Conservation (phyloP, 1,140 invertebrate species). For the Sycophaga agraensis region DNA sequence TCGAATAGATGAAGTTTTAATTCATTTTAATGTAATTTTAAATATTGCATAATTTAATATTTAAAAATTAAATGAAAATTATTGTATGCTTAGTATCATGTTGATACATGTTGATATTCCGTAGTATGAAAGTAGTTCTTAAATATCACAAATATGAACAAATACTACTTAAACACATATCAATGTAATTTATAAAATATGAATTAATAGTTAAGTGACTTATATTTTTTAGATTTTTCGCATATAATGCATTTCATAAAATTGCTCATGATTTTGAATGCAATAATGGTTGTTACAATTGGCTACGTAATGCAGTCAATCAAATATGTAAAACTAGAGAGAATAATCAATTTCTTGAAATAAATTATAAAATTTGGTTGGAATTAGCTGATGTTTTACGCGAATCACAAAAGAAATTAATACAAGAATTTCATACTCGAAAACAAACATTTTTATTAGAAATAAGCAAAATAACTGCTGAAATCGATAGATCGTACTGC, state of each 20-base stretch:
- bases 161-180: too few relatives aligned
- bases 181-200: too few relatives aligned
- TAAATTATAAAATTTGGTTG: conserved; percentile 36
- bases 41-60: too few relatives aligned
- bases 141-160: too few relatives aligned
- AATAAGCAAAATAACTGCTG: not conserved
- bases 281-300: conserved; percentile 30
- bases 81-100: too few relatives aligned
- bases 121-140: too few relatives aligned
- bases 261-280: conserved; percentile 13
- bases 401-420: not conserved
- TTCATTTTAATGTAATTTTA: too few relatives aligned
- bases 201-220: too few relatives aligned
- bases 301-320: conserved; percentile 38
- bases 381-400: not conserved
- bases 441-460: not conserved
- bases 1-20: too few relatives aligned
- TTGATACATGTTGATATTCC: too few relatives aligned
- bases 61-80: too few relatives aligned
- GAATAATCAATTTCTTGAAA: conserved; percentile 34
- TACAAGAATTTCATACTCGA: not conserved
- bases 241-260: conserved; percentile 11
- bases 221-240: not conserved
- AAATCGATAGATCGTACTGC: conserved; percentile 14
- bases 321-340: conserved; percentile 32